phyloP scores from a whole-genome alignment of 2,797 vertebrate species.

The Sandelia bainsii region DNA sequence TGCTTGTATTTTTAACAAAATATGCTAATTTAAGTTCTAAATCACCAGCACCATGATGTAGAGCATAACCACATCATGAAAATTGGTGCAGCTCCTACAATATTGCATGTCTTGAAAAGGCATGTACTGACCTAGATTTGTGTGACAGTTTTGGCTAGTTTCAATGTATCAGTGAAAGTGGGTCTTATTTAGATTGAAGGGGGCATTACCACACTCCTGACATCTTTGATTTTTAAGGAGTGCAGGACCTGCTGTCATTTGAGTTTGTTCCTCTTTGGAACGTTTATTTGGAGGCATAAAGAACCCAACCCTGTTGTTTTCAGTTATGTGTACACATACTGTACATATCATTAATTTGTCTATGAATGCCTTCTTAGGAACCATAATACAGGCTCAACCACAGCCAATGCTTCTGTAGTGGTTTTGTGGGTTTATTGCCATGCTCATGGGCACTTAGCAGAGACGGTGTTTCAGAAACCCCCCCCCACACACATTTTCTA shows the following conservation, averaged over 20 bases:
- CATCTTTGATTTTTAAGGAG: conserved; percentile 31
- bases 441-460: background rate
- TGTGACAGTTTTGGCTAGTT: conserved; percentile 26
- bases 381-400: background rate
- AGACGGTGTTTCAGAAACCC: background rate
- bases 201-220: conserved; percentile 16
- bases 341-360: background rate
- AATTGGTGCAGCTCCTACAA: conserved; percentile 18
- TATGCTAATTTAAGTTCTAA: background rate
- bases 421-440: background rate
- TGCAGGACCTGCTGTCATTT: conserved; percentile 25
- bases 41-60: conserved; percentile 1
- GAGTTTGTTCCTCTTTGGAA: conserved; percentile 17
- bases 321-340: background rate
- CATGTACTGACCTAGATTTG: conserved; percentile 52
- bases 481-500: no score
- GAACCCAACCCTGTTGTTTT: background rate
- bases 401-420: background rate
- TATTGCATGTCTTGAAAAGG: conserved; percentile 35
- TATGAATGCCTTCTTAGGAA: conserved; percentile 1
- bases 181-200: conserved; percentile 19
- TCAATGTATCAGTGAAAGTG: conserved; percentile 3
- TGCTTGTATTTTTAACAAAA: conserved; percentile 1
- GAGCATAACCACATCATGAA: conserved; percentile 1
- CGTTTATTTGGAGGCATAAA: conserved; percentile 2